A percentile compares a stretch with the other conserved stretches of the same genome.
phyloP scores from a whole-genome alignment of 2,797 vertebrate species.

The Amniataba percoides region DNA sequence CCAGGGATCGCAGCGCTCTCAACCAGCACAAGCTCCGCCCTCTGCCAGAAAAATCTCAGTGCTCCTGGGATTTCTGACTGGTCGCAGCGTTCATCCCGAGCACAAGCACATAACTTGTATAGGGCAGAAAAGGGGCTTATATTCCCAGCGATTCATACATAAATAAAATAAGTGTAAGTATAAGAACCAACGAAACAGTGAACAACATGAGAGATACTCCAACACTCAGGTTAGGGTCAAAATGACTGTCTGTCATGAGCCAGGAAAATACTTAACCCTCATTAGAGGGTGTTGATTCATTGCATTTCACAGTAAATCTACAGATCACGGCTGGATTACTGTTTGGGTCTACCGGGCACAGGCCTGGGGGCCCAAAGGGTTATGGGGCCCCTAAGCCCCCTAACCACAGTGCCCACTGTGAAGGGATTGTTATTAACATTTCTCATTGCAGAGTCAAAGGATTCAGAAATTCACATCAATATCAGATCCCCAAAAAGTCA shows the following conservation, averaged over 20 bases:
- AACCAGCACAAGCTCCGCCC: slow-evolving; percentile 49
- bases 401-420: slow-evolving; percentile 11
- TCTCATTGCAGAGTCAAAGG: slow-evolving; percentile 6
- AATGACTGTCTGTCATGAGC: not conserved
- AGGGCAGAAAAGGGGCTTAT: not conserved
- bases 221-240: not conserved
- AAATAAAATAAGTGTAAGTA: not conserved
- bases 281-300: slow-evolving; percentile 5
- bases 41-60: slow-evolving; percentile 49
- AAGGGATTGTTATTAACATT: slow-evolving; percentile 7
- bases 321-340: slow-evolving; percentile 5
- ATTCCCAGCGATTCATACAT: not conserved
- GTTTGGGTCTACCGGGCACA: not conserved
- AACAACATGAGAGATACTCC: not conserved
- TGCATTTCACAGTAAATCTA: slow-evolving; percentile 22
- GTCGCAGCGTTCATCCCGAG: not conserved
- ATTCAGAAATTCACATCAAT: slow-evolving; percentile 5
- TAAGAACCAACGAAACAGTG: not conserved
- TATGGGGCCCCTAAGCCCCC: not conserved
- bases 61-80: slow-evolving; percentile 60
- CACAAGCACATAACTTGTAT: slow-evolving; percentile 29
- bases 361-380: not conserved
- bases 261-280: not conserved
- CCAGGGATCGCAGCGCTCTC: slow-evolving; percentile 59
- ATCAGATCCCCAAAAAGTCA: slow-evolving; percentile 1